These are phyloP conservation scores for Gallinago paraguaiae DNA, from an alignment of 2,113 vertebrate genomes.

Conservation along the genomic window DNA sequence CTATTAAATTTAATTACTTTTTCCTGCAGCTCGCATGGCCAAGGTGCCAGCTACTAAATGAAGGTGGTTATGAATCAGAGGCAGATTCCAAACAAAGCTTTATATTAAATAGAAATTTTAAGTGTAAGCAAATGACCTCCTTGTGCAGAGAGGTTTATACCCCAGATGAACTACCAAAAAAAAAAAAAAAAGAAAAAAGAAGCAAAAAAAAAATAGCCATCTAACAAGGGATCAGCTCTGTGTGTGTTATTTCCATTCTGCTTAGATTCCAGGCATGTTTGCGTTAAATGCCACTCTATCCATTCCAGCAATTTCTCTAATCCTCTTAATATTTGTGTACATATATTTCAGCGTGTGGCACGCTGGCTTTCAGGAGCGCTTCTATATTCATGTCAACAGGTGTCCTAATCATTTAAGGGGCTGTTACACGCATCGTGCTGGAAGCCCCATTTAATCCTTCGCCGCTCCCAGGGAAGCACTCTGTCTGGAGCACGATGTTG, in stretches of 20 bases:
- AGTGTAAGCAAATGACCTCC: background rate
- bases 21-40: conserved; percentile 29
- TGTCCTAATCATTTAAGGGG: conserved; percentile 2
- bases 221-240: background rate
- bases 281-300: background rate
- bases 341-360: background rate
- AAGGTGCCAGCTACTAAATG: conserved; percentile 35
- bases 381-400: conserved; percentile 54
- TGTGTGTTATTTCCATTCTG: background rate
- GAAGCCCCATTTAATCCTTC: background rate
- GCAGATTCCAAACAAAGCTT: background rate
- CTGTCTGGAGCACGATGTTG: fast-evolving
- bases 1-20: conserved; percentile 66
- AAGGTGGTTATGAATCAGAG: conserved; percentile 33
- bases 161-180: background rate
- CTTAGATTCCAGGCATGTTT: background rate
- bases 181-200: background rate
- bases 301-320: background rate
- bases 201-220: background rate
- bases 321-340: background rate
- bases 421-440: background rate
- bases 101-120: background rate
- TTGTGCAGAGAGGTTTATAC: background rate
- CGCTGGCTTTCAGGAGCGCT: background rate
- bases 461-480: background rate